Evolutionary conservation across 1,140 invertebrate genomes (phyloP), one percentile per base, ranked within the genome.

Genomic region (Drosophila pseudoobscura): DNA sequence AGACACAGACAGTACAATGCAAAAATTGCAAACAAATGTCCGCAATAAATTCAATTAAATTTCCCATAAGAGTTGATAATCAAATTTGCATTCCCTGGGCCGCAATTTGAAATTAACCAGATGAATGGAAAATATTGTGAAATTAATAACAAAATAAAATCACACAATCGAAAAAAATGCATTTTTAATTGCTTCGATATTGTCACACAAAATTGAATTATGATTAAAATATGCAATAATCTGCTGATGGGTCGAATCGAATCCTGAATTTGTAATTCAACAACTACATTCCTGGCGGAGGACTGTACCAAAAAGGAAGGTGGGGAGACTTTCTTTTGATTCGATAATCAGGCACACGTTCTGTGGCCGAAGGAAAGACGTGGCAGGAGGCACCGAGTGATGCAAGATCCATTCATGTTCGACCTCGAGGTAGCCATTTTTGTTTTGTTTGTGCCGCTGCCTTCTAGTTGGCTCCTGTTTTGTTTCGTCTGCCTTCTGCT

Each of bases 381-480:
- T 5, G 35, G 35, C 2, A 13, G 11, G 3, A 3, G 35, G 35
- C 35, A 39, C 35, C 13, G 35, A 13, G 29, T 71, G 66, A 51
- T 71, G 43, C 57, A 55, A 41, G 54, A 53, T 57, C 62, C 59
- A 77, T 77, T 66, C 78, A 65, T 71, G 65, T 82, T 59, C 58
- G 82, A 87, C 78, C 82, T 82, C 82, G 78, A 59, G 65, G 78
- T 80, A 69, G 83, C 83, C 74, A 88, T 88, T 87, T 88, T 88
- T 87, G 74, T 72, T 71, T 68, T 58, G 49, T 68, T 76, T 66
- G 60, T 74, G 41, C 46, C 65, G 56, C 29, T 22, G n/a, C 24
- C 24, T 26, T 0, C 24, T 4, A 6, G 46, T 63, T 47, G 29
- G 22, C 45, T 43, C 2, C 35, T 50, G 24, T 20, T 51, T 39